phyloP scores from a whole-genome alignment of 1,140 invertebrate species.

The Drosophila trapezifrons region DNA sequence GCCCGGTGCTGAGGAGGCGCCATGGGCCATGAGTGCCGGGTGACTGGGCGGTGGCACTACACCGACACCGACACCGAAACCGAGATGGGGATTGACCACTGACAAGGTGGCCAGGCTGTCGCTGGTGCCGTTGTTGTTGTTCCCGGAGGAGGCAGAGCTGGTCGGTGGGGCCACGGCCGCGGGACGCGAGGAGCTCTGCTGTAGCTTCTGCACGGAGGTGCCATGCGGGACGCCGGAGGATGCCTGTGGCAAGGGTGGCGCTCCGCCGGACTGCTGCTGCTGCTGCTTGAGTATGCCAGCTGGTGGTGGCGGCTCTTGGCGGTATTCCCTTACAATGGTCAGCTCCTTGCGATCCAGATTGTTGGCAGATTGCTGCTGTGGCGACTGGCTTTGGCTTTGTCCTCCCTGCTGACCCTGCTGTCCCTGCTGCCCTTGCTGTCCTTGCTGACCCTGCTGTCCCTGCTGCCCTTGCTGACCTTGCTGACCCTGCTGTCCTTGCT shows the following conservation, averaged over 20 bases:
- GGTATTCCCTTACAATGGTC: constrained; percentile 85
- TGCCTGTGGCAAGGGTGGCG: constrained; percentile 5
- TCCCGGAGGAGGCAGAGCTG: constrained; percentile 1
- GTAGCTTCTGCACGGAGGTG: constrained; percentile 66
- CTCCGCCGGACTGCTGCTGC: constrained; percentile 30
- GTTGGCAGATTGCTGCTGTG: constrained; percentile 48
- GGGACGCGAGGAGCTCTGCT: constrained; percentile 7
- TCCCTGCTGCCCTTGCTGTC: too few species aligned
- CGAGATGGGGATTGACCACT: constrained; percentile 86
- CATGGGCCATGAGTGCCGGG: constrained; percentile 62
- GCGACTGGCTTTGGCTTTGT: constrained; percentile 18
- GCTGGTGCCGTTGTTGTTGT: constrained; percentile 49
- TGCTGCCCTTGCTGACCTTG: neutral
- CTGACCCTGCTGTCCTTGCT: too few species aligned
- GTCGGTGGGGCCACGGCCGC: constrained; percentile 12
- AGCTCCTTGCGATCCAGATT: constrained; percentile 84
- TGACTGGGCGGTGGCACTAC: constrained; percentile 57
- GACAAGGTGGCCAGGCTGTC: constrained; percentile 87
- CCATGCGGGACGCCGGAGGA: constrained; percentile 52
- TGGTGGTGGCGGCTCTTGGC: constrained; percentile 61
- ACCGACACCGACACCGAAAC: constrained; percentile 49
- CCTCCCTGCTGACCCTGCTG: constrained; percentile 17
- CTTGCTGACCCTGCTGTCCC: constrained; percentile 1
- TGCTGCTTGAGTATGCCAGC: constrained; percentile 54
- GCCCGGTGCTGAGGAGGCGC: neutral